These are phyloP conservation scores for Heterotilapia buettikoferi DNA, from an alignment of 2,113 vertebrate genomes.

Conservation along the genomic window DNA sequence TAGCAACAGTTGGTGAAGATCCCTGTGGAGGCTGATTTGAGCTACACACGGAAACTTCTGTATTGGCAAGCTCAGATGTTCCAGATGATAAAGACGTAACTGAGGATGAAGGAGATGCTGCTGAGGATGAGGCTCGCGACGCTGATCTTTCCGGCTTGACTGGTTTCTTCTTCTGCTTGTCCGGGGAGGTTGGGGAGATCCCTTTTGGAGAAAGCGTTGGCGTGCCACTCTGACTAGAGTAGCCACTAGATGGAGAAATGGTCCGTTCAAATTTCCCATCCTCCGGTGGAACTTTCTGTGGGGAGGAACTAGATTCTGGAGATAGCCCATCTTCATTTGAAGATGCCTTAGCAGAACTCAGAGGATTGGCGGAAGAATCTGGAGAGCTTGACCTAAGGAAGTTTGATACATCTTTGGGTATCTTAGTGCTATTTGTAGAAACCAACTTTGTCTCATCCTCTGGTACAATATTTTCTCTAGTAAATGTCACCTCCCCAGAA, in stretches of 20 bases:
- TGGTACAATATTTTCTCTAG: slow-evolving; percentile 12
- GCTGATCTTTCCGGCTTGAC: slow-evolving; percentile 78
- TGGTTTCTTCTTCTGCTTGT: slow-evolving; percentile 73
- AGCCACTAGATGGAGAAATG: slow-evolving; percentile 94
- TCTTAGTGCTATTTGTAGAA: neutral
- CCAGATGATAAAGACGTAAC: slow-evolving; percentile 83
- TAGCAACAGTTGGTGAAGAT: neutral
- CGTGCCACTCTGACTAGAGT: slow-evolving; percentile 94
- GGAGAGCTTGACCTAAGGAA: slow-evolving; percentile 20
- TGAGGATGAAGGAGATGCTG: slow-evolving; percentile 81
- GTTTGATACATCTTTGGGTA: neutral
- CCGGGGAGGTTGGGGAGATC: slow-evolving; percentile 74
- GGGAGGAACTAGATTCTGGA: slow-evolving; percentile 70
- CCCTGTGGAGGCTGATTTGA: neutral
- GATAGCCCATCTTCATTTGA: slow-evolving; percentile 10
- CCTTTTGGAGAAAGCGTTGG: slow-evolving; percentile 84
- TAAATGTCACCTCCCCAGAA: neutral
- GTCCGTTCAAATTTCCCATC: slow-evolving; percentile 79
- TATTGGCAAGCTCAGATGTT: slow-evolving; percentile 70
- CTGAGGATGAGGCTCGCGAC: slow-evolving; percentile 78
- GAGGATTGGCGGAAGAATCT: slow-evolving; percentile 26
- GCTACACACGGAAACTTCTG: slow-evolving; percentile 34
- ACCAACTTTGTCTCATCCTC: slow-evolving; percentile 50
- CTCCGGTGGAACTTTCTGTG: slow-evolving; percentile 48
- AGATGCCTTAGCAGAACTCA: slow-evolving; percentile 38